Percentiles rank a stretch among this genome's conserved stretches.
These are phyloP conservation scores for Cottoperca gobio DNA, from an alignment of 2,797 vertebrate species.

Conservation along the genomic window DNA sequence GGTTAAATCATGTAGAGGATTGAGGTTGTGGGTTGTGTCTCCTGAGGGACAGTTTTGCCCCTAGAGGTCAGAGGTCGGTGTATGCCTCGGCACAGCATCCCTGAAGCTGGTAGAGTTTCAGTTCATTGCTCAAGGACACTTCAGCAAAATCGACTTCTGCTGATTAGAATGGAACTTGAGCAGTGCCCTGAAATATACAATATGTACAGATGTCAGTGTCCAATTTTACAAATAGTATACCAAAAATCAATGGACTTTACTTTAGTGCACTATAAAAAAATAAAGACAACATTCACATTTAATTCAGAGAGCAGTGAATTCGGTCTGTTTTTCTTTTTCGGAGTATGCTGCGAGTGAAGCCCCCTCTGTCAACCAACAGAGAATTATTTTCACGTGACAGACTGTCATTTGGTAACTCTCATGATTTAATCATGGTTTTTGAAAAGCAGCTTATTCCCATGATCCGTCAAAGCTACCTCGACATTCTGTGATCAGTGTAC, in stretches of 20 bases:
- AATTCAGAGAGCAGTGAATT: conserved; percentile 3
- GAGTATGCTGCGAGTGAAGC: not conserved
- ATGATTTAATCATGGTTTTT: conserved; percentile 51
- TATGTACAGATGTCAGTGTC: not conserved
- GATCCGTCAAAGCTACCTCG: conserved; percentile 35
- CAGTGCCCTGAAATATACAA: no score
- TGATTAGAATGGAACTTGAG: not conserved
- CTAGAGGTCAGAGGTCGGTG: conserved; percentile 4
- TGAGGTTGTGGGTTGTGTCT: not conserved
- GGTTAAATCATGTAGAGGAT: not conserved
- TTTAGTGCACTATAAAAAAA: not conserved
- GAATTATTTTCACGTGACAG: conserved; percentile 25
- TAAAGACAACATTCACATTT: not conserved
- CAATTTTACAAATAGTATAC: not conserved
- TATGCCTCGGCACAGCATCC: not conserved
- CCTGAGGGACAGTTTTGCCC: not conserved
- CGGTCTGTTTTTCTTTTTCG: not conserved
- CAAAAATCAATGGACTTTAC: not conserved
- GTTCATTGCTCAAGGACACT: not conserved
- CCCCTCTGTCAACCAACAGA: conserved; percentile 10
- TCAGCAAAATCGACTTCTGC: not conserved
- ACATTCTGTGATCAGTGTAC: conserved; percentile 17
- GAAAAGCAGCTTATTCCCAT: conserved; percentile 54
- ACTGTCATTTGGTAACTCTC: conserved; percentile 40
- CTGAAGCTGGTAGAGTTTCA: not conserved